These are phyloP conservation scores for Adelphocoris suturalis DNA, from an alignment of 2,888 invertebrate species.

Conservation along the genomic window DNA sequence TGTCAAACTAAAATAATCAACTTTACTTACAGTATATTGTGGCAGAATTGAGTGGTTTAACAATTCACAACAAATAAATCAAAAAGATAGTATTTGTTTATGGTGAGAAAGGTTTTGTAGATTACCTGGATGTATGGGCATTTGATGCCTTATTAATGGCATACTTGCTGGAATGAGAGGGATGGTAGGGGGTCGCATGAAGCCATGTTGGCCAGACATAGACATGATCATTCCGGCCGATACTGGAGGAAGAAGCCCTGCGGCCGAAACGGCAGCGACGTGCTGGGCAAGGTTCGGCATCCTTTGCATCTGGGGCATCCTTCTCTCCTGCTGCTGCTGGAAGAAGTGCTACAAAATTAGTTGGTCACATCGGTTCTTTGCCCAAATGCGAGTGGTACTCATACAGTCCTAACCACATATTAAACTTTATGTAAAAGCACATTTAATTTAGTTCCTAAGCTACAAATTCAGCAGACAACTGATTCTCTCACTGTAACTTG, in stretches of 20 bases:
- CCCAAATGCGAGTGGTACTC: background rate
- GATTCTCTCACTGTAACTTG: too few species aligned
- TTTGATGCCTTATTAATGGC: slow-evolving; percentile 78
- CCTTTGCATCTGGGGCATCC: slow-evolving; percentile 69
- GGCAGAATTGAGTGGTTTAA: slow-evolving; percentile 59
- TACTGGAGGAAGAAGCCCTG: slow-evolving; percentile 77
- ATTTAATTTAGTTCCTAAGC: too few species aligned
- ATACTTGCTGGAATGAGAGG: slow-evolving; percentile 74
- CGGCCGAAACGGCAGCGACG: slow-evolving; percentile 79
- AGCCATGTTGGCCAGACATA: slow-evolving; percentile 68
- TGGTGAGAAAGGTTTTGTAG: slow-evolving; percentile 3
- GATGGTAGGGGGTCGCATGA: slow-evolving; percentile 73
- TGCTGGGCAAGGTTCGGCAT: slow-evolving; percentile 65
- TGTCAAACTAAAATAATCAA: slow-evolving; percentile 66
- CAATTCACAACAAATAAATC: slow-evolving; percentile 41
- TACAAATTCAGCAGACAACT: too few species aligned
- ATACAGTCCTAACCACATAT: too few species aligned
- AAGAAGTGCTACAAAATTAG: slow-evolving; percentile 15
- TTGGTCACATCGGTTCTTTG: background rate
- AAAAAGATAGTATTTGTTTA: slow-evolving; percentile 47
- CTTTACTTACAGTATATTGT: slow-evolving; percentile 64
- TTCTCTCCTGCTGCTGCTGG: slow-evolving; percentile 71
- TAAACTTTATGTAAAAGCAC: too few species aligned
- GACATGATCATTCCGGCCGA: slow-evolving; percentile 73
- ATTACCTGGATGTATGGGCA: slow-evolving; percentile 84